These are phyloP conservation scores for Thysanoteuthis rhombus DNA, from an alignment of 2,888 invertebrate genomes.

Conservation along the genomic window DNA sequence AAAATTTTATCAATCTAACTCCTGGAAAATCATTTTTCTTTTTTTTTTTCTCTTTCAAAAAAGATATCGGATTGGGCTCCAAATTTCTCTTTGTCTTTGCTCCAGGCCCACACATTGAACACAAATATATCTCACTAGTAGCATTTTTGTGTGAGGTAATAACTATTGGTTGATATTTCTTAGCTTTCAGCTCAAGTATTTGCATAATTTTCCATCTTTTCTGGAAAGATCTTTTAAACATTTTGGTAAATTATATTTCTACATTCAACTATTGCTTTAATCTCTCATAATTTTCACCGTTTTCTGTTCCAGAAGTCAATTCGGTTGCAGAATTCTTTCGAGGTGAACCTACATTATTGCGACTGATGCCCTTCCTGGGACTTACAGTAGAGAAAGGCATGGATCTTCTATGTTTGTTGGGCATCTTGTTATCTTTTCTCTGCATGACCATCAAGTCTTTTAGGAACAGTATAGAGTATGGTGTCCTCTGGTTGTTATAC, in stretches of 20 bases:
- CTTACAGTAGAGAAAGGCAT: constrained; percentile 76
- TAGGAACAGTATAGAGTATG: constrained; percentile 73
- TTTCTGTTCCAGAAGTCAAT: constrained; percentile 42
- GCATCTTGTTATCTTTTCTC: constrained; percentile 76
- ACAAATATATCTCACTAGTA: too few species aligned
- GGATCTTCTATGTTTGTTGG: constrained; percentile 76
- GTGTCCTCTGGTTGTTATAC: constrained; percentile 77
- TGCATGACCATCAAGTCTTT: constrained; percentile 70
- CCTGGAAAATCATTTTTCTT: too few species aligned
- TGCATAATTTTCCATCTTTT: not conserved
- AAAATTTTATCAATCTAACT: too few species aligned
- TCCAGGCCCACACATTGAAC: too few species aligned
- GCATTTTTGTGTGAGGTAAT: too few species aligned
- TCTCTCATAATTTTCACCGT: not conserved
- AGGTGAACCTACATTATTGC: constrained; percentile 76
- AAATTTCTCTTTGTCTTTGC: too few species aligned
- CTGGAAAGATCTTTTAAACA: not conserved
- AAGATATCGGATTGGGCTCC: too few species aligned
- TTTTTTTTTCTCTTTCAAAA: too few species aligned
- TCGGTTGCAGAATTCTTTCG: constrained; percentile 56
- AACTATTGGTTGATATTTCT: too few species aligned
- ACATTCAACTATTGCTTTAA: too few species aligned
- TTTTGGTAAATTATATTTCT: not conserved
- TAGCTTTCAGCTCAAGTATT: too few species aligned
- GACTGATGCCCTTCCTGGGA: constrained; percentile 76